These are phyloP conservation scores for Elegia similella DNA, from an alignment of 2,888 invertebrate genomes.

Conservation along the genomic window DNA sequence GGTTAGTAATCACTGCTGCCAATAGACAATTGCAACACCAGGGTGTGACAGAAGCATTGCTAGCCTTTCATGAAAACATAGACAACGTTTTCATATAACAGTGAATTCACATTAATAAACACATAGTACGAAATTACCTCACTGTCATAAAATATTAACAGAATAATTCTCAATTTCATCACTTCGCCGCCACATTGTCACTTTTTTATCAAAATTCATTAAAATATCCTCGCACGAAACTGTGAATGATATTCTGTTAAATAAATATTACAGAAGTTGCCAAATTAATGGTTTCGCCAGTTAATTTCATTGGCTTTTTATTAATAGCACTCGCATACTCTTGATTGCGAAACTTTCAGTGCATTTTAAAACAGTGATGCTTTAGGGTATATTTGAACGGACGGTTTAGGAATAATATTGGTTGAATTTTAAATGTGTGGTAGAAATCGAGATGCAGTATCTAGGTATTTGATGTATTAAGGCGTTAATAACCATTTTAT, in stretches of 20 bases:
- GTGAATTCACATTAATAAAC: background rate
- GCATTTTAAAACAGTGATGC: constrained; percentile 10
- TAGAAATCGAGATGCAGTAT: too few species aligned
- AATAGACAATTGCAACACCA: too few species aligned
- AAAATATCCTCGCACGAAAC: background rate
- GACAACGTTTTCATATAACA: background rate
- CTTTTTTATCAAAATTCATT: constrained; percentile 2
- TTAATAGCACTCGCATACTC: constrained; percentile 8
- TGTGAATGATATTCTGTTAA: constrained; percentile 9
- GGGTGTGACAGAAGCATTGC: too few species aligned
- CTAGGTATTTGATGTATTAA: too few species aligned
- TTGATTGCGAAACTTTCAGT: constrained; percentile 9
- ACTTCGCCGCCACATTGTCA: background rate
- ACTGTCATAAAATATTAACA: background rate
- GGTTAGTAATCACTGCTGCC: too few species aligned
- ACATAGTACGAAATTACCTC: background rate
- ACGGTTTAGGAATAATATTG: too few species aligned
- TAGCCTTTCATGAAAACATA: too few species aligned
- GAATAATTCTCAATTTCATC: constrained; percentile 5
- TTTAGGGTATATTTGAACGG: background rate
- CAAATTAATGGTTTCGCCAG: constrained; percentile 10
- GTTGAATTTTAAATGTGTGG: too few species aligned
- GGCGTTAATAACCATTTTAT: too few species aligned
- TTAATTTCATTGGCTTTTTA: constrained; percentile 14
- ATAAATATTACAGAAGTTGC: constrained; percentile 2